A percentile compares a stretch with the other conserved stretches of the same genome.
phyloP scores from a whole-genome alignment of 2,888 invertebrate genomes.

The Monochamus alternatus region DNA sequence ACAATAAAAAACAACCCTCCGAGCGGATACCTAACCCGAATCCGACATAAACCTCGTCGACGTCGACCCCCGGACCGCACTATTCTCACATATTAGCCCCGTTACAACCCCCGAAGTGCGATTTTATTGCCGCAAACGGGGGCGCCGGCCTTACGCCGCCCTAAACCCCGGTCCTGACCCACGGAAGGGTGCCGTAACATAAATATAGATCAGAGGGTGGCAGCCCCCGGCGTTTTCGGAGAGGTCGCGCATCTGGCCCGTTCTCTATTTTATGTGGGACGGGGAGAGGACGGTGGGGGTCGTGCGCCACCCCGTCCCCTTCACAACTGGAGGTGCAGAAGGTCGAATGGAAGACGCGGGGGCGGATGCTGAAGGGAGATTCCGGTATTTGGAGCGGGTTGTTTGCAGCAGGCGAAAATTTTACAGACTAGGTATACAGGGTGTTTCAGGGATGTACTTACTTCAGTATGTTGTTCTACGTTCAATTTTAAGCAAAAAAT shows the following conservation, averaged over 20 bases:
- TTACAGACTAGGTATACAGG: no score
- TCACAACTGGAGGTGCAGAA: no score
- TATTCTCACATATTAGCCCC: conserved; percentile 1
- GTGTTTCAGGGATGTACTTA: no score
- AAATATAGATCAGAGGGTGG: conserved; percentile 36
- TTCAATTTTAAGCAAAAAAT: no score
- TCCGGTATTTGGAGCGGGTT: no score
- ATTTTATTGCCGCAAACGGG: not conserved
- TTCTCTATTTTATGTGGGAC: conserved; percentile 11
- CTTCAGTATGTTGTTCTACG: no score
- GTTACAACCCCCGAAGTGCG: not conserved
- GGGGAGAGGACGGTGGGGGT: not conserved
- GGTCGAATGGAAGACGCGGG: no score
- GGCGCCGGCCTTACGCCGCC: not conserved
- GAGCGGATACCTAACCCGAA: not conserved
- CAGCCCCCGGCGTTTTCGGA: conserved; percentile 30
- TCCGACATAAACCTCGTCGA: no score
- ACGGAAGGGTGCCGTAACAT: conserved; percentile 37
- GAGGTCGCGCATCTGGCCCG: conserved; percentile 39
- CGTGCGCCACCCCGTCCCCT: not conserved
- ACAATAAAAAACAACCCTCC: not conserved
- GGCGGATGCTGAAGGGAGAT: no score
- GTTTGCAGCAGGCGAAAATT: no score
- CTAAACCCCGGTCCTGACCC: conserved; percentile 33
- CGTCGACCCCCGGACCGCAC: not conserved